Evolutionary conservation across 2,888 invertebrate genomes (phyloP).

Genomic region (Automeris io): DNA sequence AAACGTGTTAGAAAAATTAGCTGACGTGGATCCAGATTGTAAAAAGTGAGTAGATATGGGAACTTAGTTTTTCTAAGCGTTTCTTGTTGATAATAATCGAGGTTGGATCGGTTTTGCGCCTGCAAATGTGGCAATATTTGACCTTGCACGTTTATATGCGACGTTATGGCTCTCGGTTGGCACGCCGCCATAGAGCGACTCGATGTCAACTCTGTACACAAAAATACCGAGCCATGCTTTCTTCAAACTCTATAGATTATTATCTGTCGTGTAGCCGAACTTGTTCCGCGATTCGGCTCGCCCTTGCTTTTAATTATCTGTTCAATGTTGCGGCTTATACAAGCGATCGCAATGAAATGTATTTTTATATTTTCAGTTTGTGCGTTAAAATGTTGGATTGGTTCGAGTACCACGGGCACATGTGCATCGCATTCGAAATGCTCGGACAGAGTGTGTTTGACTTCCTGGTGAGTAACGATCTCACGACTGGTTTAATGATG

Average conservation of each 20-base stretch:
- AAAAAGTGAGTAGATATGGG: slow-evolving; percentile 87
- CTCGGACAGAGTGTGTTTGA: slow-evolving; percentile 98
- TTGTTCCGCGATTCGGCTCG: slow-evolving; percentile 10
- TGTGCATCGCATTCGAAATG: slow-evolving; percentile 99
- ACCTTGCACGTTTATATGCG: slow-evolving; percentile 68
- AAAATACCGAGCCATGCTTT: slow-evolving; percentile 44
- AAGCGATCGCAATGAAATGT: background rate
- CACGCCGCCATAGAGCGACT: slow-evolving; percentile 45
- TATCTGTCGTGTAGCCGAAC: slow-evolving; percentile 18
- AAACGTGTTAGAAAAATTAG: slow-evolving; percentile 97
- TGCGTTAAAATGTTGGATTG: slow-evolving; percentile 98
- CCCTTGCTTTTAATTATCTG: slow-evolving; percentile 18
- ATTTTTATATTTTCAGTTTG: slow-evolving; percentile 82
- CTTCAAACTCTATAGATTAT: slow-evolving; percentile 8
- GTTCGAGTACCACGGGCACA: slow-evolving; percentile 99
- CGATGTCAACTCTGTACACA: slow-evolving; percentile 67
- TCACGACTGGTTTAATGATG: slow-evolving; percentile 4
- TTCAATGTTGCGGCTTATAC: background rate
- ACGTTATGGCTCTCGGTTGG: slow-evolving; percentile 54
- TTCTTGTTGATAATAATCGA: slow-evolving; percentile 26
- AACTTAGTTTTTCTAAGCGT: slow-evolving; percentile 5
- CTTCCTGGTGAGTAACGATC: slow-evolving; percentile 87
- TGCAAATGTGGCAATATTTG: slow-evolving; percentile 61
- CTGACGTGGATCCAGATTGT: slow-evolving; percentile 95
- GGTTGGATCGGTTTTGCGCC: slow-evolving; percentile 23